phyloP scores from a whole-genome alignment of 1,140 invertebrate genomes.

The Diplogasteroides magnus region DNA sequence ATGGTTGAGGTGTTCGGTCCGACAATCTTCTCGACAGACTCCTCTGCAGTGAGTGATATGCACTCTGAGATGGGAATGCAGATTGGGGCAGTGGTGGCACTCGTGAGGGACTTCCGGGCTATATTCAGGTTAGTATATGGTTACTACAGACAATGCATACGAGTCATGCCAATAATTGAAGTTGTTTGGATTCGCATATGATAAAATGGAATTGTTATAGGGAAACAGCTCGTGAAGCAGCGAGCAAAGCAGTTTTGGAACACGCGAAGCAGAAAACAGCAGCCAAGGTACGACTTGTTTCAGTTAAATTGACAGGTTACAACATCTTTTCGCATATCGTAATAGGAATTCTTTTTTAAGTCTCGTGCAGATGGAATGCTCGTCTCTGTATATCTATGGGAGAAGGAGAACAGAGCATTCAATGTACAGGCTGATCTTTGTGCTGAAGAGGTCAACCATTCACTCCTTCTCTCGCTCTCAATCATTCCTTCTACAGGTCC shows the following conservation, averaged over 20 bases:
- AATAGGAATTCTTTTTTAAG: background rate
- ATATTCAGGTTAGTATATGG: too few species aligned
- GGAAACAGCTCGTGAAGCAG: conserved; percentile 21
- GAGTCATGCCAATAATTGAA: too few species aligned
- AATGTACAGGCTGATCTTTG: conserved; percentile 33
- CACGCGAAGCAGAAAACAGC: conserved; percentile 26
- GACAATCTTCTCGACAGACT: conserved; percentile 4
- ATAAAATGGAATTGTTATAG: conserved; percentile 22
- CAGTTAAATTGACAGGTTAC: background rate
- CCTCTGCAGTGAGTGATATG: background rate
- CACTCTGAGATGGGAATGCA: background rate
- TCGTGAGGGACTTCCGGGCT: background rate
- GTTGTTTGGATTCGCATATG: too few species aligned
- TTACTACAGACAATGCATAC: too few species aligned
- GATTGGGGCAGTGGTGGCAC: background rate
- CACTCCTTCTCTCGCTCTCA: background rate
- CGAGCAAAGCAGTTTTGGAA: conserved; percentile 34
- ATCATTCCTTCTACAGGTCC: conserved; percentile 9
- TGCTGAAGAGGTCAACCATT: conserved; percentile 13
- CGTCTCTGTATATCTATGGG: conserved; percentile 41
- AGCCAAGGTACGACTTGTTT: conserved; percentile 25
- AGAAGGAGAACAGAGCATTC: conserved; percentile 46
- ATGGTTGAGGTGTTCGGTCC: conserved; percentile 17
- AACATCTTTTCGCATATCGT: too few species aligned
- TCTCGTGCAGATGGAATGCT: conserved; percentile 45